A percentile compares a stretch with the other conserved stretches of the same genome.
Conservation (phyloP, 2,113 vertebrate genomes). For the Theristicus caerulescens region DNA sequence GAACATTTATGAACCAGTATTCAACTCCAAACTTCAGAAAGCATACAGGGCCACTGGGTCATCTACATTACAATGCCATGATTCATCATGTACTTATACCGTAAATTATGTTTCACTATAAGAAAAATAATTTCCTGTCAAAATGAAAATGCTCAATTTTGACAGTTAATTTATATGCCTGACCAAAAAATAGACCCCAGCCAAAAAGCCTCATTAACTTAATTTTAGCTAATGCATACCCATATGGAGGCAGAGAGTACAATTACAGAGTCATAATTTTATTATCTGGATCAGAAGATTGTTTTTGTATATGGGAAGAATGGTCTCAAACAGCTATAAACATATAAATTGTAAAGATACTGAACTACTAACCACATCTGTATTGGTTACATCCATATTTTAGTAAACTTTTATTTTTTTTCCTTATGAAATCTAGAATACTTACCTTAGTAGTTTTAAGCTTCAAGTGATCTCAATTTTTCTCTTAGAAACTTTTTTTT, state of each 20-base stretch:
- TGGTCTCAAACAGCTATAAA: not conserved
- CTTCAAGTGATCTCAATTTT: not conserved
- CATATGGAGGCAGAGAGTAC: not conserved
- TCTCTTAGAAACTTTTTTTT: not conserved
- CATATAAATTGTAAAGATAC: not conserved
- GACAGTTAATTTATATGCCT: not conserved
- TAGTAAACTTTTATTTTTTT: not conserved
- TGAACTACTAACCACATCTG: not conserved
- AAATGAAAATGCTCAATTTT: not conserved
- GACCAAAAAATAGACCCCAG: not conserved
- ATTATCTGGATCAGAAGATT: not conserved
- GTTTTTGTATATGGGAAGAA: not conserved
- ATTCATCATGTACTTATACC: slow-evolving; percentile 21
- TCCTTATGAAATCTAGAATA: not conserved
- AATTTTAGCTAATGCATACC: not conserved
- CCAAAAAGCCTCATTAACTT: not conserved
- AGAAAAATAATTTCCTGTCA: slow-evolving; percentile 22
- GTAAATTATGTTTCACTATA: not conserved
- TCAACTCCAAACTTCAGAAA: slow-evolving; percentile 27
- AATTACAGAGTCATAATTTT: not conserved
- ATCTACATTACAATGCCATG: slow-evolving; percentile 26
- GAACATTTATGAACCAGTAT: slow-evolving; percentile 6
- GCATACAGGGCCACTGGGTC: not conserved
- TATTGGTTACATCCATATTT: not conserved
- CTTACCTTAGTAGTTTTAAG: not conserved